These are phyloP conservation scores for Xenus cinereus DNA, from an alignment of 2,113 vertebrate species.

Conservation along the genomic window DNA sequence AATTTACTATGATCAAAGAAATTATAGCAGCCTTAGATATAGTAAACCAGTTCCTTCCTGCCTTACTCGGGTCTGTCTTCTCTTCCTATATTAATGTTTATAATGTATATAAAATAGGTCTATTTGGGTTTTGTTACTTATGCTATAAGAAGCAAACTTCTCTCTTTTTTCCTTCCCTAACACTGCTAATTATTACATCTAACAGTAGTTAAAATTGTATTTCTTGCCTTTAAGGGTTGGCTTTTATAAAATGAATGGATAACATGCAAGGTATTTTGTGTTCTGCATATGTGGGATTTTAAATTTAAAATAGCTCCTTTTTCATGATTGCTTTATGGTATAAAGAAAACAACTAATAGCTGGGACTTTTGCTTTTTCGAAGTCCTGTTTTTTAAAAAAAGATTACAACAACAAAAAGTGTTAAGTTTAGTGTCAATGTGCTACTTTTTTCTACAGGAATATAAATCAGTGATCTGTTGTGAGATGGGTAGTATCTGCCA, in stretches of 20 bases:
- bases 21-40: constrained; percentile 88
- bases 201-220: background rate
- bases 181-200: background rate
- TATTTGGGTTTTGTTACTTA: background rate
- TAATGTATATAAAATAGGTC: background rate
- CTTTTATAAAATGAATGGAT: background rate
- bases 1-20: constrained; percentile 92
- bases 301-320: background rate
- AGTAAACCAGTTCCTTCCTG: constrained; percentile 78
- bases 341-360: background rate
- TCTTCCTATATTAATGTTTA: background rate
- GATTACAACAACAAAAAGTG: background rate
- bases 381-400: background rate
- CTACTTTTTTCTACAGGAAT: background rate
- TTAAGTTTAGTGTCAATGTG: background rate
- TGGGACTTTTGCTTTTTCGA: background rate
- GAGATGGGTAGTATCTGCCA: background rate
- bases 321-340: background rate
- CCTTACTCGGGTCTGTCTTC: constrained; percentile 73
- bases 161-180: background rate
- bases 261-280: background rate
- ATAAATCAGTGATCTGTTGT: background rate
- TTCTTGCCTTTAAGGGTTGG: background rate
- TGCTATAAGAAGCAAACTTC: background rate
- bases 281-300: background rate